Conservation (phyloP, 2,888 invertebrate species). For the Therioaphis trifolii region DNA sequence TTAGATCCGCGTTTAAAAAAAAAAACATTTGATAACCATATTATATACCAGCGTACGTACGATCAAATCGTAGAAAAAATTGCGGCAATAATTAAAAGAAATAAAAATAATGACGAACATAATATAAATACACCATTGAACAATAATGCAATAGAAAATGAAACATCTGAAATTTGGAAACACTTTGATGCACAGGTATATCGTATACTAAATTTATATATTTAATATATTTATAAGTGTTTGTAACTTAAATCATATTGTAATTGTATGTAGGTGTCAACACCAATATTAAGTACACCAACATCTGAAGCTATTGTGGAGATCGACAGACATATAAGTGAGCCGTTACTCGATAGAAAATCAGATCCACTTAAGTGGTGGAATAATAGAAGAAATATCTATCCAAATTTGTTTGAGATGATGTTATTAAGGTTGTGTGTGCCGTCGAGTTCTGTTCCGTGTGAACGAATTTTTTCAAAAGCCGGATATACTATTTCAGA, state of each 20-base stretch:
- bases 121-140: constrained; percentile 28
- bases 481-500: constrained; percentile 17
- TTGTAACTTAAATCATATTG: constrained; percentile 27
- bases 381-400: constrained; percentile 64
- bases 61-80: constrained; percentile 39
- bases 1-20: constrained; percentile 63
- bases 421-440: constrained; percentile 65
- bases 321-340: constrained; percentile 11
- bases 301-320: constrained; percentile 10
- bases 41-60: constrained; percentile 41
- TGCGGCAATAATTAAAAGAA: constrained; percentile 38
- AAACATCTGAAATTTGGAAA: constrained; percentile 43
- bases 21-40: constrained; percentile 44
- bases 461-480: background rate
- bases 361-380: constrained; percentile 66
- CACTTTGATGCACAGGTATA: constrained; percentile 40
- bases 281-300: constrained; percentile 63
- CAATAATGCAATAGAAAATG: constrained; percentile 27
- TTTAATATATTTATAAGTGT: constrained; percentile 22
- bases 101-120: constrained; percentile 41
- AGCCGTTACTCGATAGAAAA: constrained; percentile 23
- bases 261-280: constrained; percentile 62
- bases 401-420: constrained; percentile 65
- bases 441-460: constrained; percentile 66
- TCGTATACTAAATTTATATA: constrained; percentile 28